These are phyloP conservation scores for Sinocyclocheilus anshuiensis DNA, from an alignment of 2,113 vertebrate species.

Conservation along the genomic window DNA sequence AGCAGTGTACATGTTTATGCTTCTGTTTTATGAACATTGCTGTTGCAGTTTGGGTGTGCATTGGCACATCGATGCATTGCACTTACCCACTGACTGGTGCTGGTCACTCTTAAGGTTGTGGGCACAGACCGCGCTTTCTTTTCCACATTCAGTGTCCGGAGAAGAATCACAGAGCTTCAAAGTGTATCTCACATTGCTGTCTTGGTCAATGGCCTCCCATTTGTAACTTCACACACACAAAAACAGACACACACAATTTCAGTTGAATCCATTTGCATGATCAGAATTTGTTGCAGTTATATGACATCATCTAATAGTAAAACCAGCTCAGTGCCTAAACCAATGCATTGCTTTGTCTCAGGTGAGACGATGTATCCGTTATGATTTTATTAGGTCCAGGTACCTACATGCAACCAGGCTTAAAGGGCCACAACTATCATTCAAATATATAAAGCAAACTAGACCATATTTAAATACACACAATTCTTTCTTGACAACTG, in stretches of 20 bases:
- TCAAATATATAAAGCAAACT: too few relatives aligned
- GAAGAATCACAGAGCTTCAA: slow-evolving; percentile 81
- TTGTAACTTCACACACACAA: slow-evolving; percentile 75
- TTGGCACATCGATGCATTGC: not conserved
- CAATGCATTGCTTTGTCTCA: not conserved
- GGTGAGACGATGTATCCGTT: too few relatives aligned
- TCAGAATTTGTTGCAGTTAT: not conserved
- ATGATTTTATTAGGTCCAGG: not conserved
- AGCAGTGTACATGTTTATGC: not conserved
- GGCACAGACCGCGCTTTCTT: slow-evolving; percentile 78
- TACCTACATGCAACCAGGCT: not conserved
- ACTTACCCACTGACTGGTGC: slow-evolving; percentile 85
- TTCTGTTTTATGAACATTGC: not conserved
- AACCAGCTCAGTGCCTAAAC: not conserved
- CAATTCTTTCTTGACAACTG: not conserved
- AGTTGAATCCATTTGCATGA: not conserved
- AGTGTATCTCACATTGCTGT: slow-evolving; percentile 79
- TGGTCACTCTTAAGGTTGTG: slow-evolving; percentile 38
- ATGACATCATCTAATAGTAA: not conserved
- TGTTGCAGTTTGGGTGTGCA: not conserved
- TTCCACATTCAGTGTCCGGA: slow-evolving; percentile 69
- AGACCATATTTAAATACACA: not conserved
- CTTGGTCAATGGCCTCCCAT: slow-evolving; percentile 87
- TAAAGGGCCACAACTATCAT: not conserved
- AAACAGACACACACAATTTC: not conserved